Evolutionary conservation across 2,797 vertebrate species (phyloP).

Genomic region (Chrysolophus pictus): DNA sequence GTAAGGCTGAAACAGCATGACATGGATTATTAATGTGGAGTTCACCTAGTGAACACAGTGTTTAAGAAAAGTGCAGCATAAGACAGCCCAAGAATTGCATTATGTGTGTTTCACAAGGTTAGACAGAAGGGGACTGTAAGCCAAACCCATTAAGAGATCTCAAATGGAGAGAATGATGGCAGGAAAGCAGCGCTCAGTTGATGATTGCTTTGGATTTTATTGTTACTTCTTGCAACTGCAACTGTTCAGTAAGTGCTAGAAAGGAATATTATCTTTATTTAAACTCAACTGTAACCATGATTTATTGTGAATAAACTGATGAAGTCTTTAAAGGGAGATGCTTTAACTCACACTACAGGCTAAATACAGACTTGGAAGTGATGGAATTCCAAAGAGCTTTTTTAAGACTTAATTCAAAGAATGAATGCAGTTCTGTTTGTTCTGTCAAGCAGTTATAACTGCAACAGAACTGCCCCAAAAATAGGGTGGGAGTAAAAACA

Average conservation of each 20-base stretch:
- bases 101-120: background rate
- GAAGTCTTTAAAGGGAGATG: background rate
- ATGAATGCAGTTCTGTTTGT: background rate
- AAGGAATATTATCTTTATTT: background rate
- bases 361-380: background rate
- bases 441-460: background rate
- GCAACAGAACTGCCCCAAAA: background rate
- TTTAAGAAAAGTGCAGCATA: background rate
- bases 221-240: background rate
- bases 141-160: background rate
- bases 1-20: background rate
- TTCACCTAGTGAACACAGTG: background rate
- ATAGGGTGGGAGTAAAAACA: background rate
- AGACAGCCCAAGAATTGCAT: background rate
- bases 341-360: background rate
- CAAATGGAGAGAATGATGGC: background rate
- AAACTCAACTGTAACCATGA: background rate
- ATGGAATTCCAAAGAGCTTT: background rate
- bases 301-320: background rate
- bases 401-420: background rate
- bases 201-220: background rate
- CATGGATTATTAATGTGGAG: background rate
- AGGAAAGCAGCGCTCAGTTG: background rate
- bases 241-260: background rate
- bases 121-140: background rate